Conservation (phyloP, 2,113 vertebrate species). For the Ovis canadensis region DNA sequence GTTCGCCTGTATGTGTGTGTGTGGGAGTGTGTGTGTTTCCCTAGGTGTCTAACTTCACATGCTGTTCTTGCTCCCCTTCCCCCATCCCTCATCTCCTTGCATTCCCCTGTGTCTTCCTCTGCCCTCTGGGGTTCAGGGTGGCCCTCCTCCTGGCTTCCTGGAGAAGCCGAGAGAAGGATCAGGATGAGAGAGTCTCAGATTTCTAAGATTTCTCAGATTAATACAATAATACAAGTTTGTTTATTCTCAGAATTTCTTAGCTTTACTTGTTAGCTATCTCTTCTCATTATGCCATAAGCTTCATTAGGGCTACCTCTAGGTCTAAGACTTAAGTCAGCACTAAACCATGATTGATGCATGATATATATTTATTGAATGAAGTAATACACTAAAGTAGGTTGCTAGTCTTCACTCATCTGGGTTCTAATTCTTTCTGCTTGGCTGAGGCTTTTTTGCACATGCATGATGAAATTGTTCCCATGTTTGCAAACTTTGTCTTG, state of each 20-base stretch:
- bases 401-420: neutral
- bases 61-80: neutral
- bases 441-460: neutral
- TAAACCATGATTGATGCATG: neutral
- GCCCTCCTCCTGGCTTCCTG: neutral
- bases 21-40: neutral
- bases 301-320: neutral
- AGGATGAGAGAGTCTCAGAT: neutral
- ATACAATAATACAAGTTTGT: neutral
- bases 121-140: neutral
- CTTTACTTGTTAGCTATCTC: slow-evolving; percentile 7
- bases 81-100: neutral
- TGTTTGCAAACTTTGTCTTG: neutral
- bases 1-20: neutral
- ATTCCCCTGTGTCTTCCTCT: neutral
- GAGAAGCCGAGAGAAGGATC: neutral
- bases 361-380: neutral
- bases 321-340: neutral
- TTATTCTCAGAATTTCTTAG: slow-evolving; percentile 26
- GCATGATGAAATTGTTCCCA: neutral
- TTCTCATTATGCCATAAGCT: neutral
- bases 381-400: neutral
- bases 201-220: neutral
- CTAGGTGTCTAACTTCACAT: neutral
- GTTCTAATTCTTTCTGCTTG: slow-evolving; percentile 1